A percentile compares a stretch with the other conserved stretches of the same genome.
These are phyloP conservation scores for Alaudala cheleensis DNA, from an alignment of 2,113 vertebrate species.

Conservation along the genomic window DNA sequence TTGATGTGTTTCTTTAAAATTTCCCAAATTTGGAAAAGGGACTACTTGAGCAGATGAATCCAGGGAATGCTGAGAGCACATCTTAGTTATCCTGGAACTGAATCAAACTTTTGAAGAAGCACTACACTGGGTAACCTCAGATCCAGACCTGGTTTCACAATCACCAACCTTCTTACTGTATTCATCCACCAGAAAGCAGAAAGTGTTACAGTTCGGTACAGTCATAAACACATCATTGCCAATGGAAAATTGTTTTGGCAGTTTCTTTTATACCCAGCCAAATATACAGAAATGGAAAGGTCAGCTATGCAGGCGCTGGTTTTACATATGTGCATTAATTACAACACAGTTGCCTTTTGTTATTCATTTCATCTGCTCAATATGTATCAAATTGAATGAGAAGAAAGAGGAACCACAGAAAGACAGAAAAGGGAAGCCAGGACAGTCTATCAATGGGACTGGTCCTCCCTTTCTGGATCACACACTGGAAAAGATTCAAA, in stretches of 20 bases:
- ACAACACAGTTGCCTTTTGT: constrained; percentile 48
- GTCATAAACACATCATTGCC: constrained; percentile 66
- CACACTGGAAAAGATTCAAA: background rate
- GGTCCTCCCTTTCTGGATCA: background rate
- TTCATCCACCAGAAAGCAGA: constrained; percentile 34
- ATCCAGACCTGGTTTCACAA: constrained; percentile 25
- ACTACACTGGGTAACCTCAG: background rate
- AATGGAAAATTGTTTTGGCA: constrained; percentile 59
- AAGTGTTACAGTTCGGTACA: constrained; percentile 1
- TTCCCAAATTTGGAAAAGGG: background rate
- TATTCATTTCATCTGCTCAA: constrained; percentile 37
- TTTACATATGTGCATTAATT: constrained; percentile 76
- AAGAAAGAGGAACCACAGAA: background rate
- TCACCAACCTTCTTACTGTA: background rate
- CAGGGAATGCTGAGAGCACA: background rate
- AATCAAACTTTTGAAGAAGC: background rate
- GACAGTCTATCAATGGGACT: background rate
- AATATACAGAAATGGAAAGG: constrained; percentile 72
- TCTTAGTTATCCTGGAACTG: background rate
- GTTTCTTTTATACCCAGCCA: constrained; percentile 62
- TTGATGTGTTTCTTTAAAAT: background rate
- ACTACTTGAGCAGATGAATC: background rate
- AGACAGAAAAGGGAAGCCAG: background rate
- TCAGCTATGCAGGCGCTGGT: constrained; percentile 64
- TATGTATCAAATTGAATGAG: constrained; percentile 48